These are phyloP conservation scores for Vanacampus margaritifer DNA, from an alignment of 2,113 vertebrate genomes.

Conservation along the genomic window DNA sequence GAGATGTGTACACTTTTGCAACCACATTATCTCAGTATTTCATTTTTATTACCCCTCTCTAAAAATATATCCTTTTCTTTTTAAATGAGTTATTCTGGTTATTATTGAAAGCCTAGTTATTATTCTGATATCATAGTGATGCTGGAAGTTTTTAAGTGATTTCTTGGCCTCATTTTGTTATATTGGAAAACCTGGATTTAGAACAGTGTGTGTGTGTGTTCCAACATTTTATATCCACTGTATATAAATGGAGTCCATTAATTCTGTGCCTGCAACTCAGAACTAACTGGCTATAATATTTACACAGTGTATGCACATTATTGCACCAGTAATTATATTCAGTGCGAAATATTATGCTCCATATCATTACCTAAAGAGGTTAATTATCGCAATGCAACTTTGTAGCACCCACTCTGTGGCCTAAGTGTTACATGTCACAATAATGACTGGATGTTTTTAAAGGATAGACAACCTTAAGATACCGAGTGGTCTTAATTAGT, in stretches of 20 bases:
- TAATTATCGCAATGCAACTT: not conserved
- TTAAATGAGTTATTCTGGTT: no score
- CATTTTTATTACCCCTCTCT: no score
- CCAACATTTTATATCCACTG: not conserved
- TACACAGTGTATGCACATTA: conserved; percentile 7
- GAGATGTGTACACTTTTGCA: no score
- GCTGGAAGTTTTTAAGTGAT: no score
- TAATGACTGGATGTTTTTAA: not conserved
- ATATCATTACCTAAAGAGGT: conserved; percentile 3
- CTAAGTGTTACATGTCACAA: not conserved
- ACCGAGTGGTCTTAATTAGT: not conserved
- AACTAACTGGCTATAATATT: conserved; percentile 3
- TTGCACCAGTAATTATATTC: conserved; percentile 1
- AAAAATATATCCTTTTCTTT: no score
- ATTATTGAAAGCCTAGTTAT: no score
- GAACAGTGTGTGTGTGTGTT: no score
- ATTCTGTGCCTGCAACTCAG: not conserved
- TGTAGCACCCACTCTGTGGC: not conserved
- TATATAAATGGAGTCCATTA: not conserved
- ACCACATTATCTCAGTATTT: no score
- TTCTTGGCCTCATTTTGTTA: not conserved
- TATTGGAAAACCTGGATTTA: not conserved
- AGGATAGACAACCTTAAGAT: not conserved
- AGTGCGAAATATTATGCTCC: conserved; percentile 7
- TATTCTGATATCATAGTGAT: no score